Evolutionary conservation across 1,140 invertebrate species (phyloP), one percentile per base, ranked within the genome.

Genomic region (Drusus annulatus): DNA sequence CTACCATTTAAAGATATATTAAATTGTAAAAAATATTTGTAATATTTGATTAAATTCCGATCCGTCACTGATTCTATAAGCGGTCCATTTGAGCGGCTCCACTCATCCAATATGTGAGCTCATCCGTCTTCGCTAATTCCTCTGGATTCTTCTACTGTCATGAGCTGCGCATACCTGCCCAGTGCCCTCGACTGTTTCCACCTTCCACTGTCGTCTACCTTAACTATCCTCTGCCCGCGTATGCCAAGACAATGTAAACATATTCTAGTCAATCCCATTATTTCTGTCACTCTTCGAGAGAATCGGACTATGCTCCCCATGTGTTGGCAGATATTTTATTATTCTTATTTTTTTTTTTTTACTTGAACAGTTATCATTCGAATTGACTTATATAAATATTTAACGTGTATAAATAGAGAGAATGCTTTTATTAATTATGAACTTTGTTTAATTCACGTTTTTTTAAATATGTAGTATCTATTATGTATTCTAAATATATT

Each of bases 71-170:
- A 7, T 25, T 7, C 54, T 10, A 13, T 28, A 68, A 54, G 52
- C 52, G 73, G 50, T 73, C 21, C 74, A 80, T 82, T 80, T 80
- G 68, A 81, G 74, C 73, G 69, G 80, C 56, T 81, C 79, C 76
- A 78, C 80, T 84, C 83, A 84, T 84, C 83, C 83, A 60, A 77
- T 76, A 50, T 75, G 76, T 76, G 19, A 76, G 76, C 82, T 84
- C 83, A 84, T 84, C 83, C 80, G 82, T 84, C 83, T 84, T 84
- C 79, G 83, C 83, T 84, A 84, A 84, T 84, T 84, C 83, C 76
- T 74, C 77, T 78, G 75, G 69, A 80, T 82, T 84, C 75, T 82
- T 79, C 15, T 45, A 31, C 71, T 75, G 71, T 75, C 71, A 81
- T 80, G 83, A 80, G 78, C 79, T 81, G 81, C 74, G 73, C 74